Percentiles rank a stretch among this genome's conserved stretches.
Evolutionary conservation across 1,140 invertebrate genomes (phyloP).

Genomic region (Oreohelix idahoensis): DNA sequence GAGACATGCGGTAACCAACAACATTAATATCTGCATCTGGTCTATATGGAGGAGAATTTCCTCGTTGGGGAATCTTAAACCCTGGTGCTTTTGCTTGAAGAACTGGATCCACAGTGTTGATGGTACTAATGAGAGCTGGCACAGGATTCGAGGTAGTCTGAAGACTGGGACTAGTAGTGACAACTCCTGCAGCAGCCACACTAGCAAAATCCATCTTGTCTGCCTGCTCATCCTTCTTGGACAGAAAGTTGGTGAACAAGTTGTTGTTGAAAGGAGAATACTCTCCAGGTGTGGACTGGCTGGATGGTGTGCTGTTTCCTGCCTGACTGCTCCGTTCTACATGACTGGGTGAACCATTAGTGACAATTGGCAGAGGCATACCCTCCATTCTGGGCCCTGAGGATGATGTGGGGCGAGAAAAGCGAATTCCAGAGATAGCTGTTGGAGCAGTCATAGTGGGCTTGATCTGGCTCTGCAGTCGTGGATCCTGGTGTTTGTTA

Average conservation of each 20-base stretch:
- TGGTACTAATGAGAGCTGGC: conserved; percentile 76
- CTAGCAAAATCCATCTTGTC: conserved; percentile 82
- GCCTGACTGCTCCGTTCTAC: conserved; percentile 37
- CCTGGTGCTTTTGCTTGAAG: conserved; percentile 72
- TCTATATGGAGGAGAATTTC: conserved; percentile 54
- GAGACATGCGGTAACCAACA: background rate
- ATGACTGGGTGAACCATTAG: conserved; percentile 47
- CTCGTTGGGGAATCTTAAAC: conserved; percentile 53
- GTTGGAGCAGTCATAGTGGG: conserved; percentile 35
- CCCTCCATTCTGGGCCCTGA: conserved; percentile 47
- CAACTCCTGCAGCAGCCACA: conserved; percentile 79
- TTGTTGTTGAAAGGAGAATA: conserved; percentile 86
- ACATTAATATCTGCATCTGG: background rate
- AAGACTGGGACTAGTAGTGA: conserved; percentile 67
- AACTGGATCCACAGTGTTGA: conserved; percentile 72
- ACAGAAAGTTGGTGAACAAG: conserved; percentile 78
- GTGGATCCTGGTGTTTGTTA: conserved; percentile 2
- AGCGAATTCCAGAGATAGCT: conserved; percentile 5
- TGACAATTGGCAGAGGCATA: conserved; percentile 62
- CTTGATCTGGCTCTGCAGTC: conserved; percentile 27
- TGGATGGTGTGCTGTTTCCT: background rate
- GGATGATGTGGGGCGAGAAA: background rate
- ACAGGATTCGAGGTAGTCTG: conserved; percentile 50
- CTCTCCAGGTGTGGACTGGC: conserved; percentile 71
- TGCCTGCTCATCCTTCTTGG: conserved; percentile 77